Conservation (phyloP, 2,113 vertebrate species). For the Vidua chalybeata region DNA sequence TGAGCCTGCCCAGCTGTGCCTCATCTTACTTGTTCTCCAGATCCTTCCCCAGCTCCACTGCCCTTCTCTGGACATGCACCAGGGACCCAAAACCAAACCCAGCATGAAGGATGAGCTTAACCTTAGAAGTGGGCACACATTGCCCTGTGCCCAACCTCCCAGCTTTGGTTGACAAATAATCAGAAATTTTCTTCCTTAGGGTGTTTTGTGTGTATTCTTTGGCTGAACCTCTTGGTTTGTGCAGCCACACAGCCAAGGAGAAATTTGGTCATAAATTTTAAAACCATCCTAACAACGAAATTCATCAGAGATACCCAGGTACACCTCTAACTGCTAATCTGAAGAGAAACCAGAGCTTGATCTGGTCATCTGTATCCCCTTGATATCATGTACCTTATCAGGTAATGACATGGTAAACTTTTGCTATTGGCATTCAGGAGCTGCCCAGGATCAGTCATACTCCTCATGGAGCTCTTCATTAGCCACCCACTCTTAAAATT, state of each 20-base stretch:
- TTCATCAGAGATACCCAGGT: not conserved
- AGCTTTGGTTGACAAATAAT: not conserved
- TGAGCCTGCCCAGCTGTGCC: not conserved
- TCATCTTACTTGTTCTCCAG: not conserved
- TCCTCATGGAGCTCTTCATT: not conserved
- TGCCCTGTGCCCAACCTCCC: not conserved
- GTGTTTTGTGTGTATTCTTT: rapidly evolving
- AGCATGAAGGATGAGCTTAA: not conserved
- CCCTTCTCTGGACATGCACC: rapidly evolving
- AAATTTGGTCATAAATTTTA: not conserved
- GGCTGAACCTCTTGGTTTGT: not conserved
- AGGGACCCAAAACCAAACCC: not conserved
- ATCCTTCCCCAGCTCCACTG: not conserved
- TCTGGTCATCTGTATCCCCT: not conserved
- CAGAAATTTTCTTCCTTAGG: not conserved
- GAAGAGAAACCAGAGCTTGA: not conserved
- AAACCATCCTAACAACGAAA: not conserved
- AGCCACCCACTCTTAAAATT: not conserved
- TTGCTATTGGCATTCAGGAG: not conserved
- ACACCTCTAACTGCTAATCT: not conserved
- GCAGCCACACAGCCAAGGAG: not conserved
- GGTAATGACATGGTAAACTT: rapidly evolving
- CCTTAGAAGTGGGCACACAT: not conserved
- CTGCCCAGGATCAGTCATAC: not conserved
- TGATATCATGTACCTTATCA: not conserved